phyloP scores from a whole-genome alignment of 2,113 vertebrate genomes.

The Cebidichthys violaceus region DNA sequence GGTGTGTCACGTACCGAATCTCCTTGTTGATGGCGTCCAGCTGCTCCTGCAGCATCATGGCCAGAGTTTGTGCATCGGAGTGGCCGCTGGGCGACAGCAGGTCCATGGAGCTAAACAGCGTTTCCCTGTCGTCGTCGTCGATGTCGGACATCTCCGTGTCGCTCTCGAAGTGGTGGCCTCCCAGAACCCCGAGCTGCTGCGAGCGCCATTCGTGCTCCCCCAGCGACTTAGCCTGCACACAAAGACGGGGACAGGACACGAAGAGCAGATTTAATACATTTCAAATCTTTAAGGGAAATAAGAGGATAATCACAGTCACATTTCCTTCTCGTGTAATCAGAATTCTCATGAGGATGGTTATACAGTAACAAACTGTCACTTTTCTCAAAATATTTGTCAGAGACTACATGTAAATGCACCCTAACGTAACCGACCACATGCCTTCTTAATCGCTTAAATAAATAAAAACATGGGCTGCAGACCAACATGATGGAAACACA shows the following conservation, averaged over 20 bases:
- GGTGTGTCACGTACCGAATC: slow-evolving; percentile 88
- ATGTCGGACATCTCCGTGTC: slow-evolving; percentile 99
- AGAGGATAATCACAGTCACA: background rate
- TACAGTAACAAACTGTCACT: background rate
- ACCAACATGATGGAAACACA: background rate
- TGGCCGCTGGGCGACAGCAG: slow-evolving; percentile 96
- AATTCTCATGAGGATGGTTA: background rate
- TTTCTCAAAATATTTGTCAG: background rate
- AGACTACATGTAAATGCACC: background rate
- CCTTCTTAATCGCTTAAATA: background rate
- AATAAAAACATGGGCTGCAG: background rate
- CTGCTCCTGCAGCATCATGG: slow-evolving; percentile 99
- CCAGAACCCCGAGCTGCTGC: slow-evolving; percentile 91
- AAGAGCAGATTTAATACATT: background rate
- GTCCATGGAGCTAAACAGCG: slow-evolving; percentile 98
- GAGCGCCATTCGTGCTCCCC: slow-evolving; percentile 97
- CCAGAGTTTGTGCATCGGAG: slow-evolving; percentile 96
- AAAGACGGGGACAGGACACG: background rate
- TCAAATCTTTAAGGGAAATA: background rate
- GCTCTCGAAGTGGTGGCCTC: slow-evolving; percentile 94
- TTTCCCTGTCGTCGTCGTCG: slow-evolving; percentile 96
- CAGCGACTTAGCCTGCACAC: slow-evolving; percentile 91
- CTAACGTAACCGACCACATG: background rate
- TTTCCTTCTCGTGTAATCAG: background rate
- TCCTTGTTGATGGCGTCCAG: slow-evolving; percentile 99